These are phyloP conservation scores for Alcedo atthis DNA, from an alignment of 2,797 vertebrate genomes.

Conservation along the genomic window DNA sequence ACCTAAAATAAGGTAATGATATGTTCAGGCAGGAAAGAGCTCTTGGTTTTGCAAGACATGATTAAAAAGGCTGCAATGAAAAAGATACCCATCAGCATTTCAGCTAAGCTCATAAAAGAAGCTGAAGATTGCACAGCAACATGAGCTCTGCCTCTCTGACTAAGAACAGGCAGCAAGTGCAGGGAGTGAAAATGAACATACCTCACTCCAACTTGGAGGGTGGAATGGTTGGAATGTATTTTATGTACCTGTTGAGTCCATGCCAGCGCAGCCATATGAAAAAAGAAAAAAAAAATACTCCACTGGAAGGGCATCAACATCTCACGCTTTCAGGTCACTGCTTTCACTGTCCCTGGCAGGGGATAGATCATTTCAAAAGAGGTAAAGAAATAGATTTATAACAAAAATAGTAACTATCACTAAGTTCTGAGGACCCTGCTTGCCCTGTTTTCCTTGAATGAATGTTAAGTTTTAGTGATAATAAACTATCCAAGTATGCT, in stretches of 20 bases:
- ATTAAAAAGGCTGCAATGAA: conserved; percentile 11
- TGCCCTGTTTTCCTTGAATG: background rate
- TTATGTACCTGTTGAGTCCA: conserved; percentile 20
- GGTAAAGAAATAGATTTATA: background rate
- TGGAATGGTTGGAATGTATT: conserved; percentile 39
- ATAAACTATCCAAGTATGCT: background rate
- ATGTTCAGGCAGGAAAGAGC: background rate
- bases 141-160: background rate
- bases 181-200: conserved; percentile 25
- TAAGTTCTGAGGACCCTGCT: background rate
- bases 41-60: conserved; percentile 28
- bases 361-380: conserved; percentile 7
- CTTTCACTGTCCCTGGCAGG: background rate
- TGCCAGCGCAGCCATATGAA: background rate
- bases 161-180: background rate
- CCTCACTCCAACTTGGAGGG: background rate
- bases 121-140: background rate
- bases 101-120: conserved; percentile 22
- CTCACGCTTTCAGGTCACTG: background rate
- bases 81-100: conserved; percentile 8
- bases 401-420: background rate
- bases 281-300: background rate
- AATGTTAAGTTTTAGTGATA: background rate
- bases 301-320: background rate
- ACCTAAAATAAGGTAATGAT: conserved; percentile 19